Evolutionary conservation across 2,113 vertebrate genomes (phyloP), one percentile per base, ranked within the genome.

Genomic region (Cygnus buccinator): DNA sequence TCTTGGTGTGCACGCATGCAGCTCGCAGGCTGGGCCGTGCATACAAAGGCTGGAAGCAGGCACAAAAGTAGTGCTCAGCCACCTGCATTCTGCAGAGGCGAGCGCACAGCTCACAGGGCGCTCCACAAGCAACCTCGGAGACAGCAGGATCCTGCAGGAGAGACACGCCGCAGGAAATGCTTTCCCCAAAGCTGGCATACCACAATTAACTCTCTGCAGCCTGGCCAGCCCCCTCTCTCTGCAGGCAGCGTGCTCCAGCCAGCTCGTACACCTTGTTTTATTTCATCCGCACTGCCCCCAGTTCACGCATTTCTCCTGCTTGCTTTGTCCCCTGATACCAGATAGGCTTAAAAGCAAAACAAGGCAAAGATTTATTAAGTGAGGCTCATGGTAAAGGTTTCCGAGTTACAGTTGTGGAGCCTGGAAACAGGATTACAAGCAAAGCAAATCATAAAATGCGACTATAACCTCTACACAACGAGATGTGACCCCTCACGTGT

Each of bases 341-440:
- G 85, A 26, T 35, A 10, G 71, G 82, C 90, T 93, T 65, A 79
- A 84, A 89, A 94, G 90, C 23, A 89, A 95, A 94, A 95, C 70
- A 65, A 90, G 94, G 62, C 74, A 14, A 39, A 91, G 96, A 85
- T 93, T 95, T 94, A 96, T 75, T 37, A 93, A 68, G 90, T 79
- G 94, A 87, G 78, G 84, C 84, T 94, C 74, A 5, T 25, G 0
- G 0, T 20, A 41, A 89, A 95, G 82, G 94, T 63, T 89, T 87
- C 84, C 0, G 2, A 82, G 87, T 3, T 2, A 16, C 84, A 48
- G 25, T 62, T 25, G 46, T 26, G 78, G 78, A 85, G 95, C 92
- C 93, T 94, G 95, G 90, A 78, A 93, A 90, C 33, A 20, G 87
- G 92, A 93, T 94, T 82, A 93, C 66, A 50, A 82, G 90, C 66